These are phyloP conservation scores for Bubo bubo DNA, from an alignment of 2,113 vertebrate species.

Conservation along the genomic window DNA sequence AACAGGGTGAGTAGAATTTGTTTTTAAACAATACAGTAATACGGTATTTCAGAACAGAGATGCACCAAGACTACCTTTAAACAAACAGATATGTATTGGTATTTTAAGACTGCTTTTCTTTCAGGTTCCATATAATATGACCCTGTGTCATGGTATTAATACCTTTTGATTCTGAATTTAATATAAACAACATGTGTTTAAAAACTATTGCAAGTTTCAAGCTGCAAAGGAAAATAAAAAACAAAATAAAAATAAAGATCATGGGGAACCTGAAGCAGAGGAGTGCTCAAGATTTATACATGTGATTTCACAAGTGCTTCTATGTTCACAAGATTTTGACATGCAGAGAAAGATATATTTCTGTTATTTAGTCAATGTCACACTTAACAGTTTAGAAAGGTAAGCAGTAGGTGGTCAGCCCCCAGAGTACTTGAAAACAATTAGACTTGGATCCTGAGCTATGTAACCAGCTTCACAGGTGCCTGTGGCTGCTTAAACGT, in stretches of 20 bases:
- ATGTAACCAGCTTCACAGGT: fast-evolving
- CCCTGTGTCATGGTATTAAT: not conserved
- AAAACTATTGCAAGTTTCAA: not conserved
- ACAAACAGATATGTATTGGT: not conserved
- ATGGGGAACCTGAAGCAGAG: not conserved
- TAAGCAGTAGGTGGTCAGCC: not conserved
- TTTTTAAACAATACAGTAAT: not conserved
- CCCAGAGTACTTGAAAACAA: not conserved
- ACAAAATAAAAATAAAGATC: not conserved
- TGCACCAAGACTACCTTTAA: not conserved
- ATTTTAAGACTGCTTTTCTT: not conserved
- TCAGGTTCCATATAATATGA: not conserved
- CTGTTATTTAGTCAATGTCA: not conserved
- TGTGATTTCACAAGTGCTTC: not conserved
- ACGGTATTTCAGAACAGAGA: not conserved
- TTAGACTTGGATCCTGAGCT: not conserved
- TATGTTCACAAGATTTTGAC: not conserved
- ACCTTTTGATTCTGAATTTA: not conserved
- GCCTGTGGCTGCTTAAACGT: not conserved
- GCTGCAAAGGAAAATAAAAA: not conserved
- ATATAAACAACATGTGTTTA: not conserved
- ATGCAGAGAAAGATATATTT: not conserved
- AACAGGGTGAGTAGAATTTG: slow-evolving; percentile 86
- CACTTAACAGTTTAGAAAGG: not conserved
- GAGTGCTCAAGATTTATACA: not conserved